Base-by-base conservation (phyloP, 2,113 vertebrate genomes). In the Spea bombifrons region DNA sequence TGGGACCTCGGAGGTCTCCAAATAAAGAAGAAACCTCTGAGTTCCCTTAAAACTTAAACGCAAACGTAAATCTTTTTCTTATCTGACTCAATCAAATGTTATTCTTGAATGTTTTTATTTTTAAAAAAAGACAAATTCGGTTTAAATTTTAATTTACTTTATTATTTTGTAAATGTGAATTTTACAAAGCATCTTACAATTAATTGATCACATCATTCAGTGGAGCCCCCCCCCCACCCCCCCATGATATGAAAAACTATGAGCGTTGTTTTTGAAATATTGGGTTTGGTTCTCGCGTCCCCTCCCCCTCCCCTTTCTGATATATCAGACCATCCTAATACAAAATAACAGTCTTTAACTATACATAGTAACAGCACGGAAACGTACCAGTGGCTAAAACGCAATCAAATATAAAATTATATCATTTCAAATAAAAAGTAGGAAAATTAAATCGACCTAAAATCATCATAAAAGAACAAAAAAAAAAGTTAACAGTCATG, bases 161-260 rank as follows among this genome's bases (percentile, higher is more conserved):
- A 93, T 93, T 92, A 92, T 91, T 90, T 81, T 92, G 91, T 91
- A 91, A 92, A 92, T 93, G 91, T 92, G 91, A 88, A 90, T 87
- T 90, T 92, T 92, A 93, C 92, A 92, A 92, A 92, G 92, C 90
- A 86, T 84, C 89, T 89, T 88, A 89, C 89, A 89, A 88, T 84
- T 83, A 89, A 90, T 88, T 82, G 84, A 85, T 87, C 88, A 85
- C 87, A 81, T 86, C 59, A 30, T 86, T 82, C 79, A 78, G 86
- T 83, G 84, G 83, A 81, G 82, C n/a, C 44, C 15, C 13, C 53
- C 17, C 43, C 46, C 46, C 75, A 53, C 75, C 49, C 53, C 66
- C 47, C 53, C 82, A 69, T 86, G 82, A 71, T 83, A 63, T 74
- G 85, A 84, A 84, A 87, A 81, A 82, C 84, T 83, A 77, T 46